These are phyloP conservation scores for Chelidonichthys spinosus DNA, from an alignment of 2,797 vertebrate genomes.

Conservation along the genomic window DNA sequence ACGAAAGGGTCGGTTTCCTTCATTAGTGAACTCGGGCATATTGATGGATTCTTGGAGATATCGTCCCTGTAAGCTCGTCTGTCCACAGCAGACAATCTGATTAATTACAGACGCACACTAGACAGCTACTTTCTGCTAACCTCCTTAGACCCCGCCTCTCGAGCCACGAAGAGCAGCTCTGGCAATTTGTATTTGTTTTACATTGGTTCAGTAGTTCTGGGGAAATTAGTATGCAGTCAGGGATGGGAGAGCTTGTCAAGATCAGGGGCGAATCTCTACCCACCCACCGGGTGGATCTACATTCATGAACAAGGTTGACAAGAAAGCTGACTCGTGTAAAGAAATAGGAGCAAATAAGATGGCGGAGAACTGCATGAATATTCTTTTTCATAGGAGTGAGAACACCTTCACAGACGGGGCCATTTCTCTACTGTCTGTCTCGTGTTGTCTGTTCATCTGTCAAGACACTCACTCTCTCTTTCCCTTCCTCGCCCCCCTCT, in stretches of 20 bases:
- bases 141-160: constrained; percentile 51
- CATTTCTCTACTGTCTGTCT: constrained; percentile 65
- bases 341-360: constrained; percentile 80
- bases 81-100: constrained; percentile 60
- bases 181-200: constrained; percentile 76
- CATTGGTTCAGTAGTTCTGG: constrained; percentile 70
- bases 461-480: constrained; percentile 56
- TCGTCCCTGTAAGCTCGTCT: constrained; percentile 42
- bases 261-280: constrained; percentile 72
- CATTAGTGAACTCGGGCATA: constrained; percentile 32
- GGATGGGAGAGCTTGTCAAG: constrained; percentile 77
- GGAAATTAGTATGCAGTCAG: constrained; percentile 77
- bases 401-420: constrained; percentile 65
- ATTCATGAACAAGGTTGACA: constrained; percentile 79
- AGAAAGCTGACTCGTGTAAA: constrained; percentile 79
- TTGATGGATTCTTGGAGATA: constrained; percentile 44
- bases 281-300: constrained; percentile 73
- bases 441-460: constrained; percentile 69
- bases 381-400: constrained; percentile 72
- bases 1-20: constrained; percentile 18
- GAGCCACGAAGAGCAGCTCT: constrained; percentile 50
- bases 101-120: constrained; percentile 58
- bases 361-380: constrained; percentile 65
- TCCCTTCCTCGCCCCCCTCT: constrained; percentile 41
- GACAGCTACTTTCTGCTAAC: constrained; percentile 59